Base-by-base conservation (phyloP, 2,113 vertebrate species). In the Globicephala melas region DNA sequence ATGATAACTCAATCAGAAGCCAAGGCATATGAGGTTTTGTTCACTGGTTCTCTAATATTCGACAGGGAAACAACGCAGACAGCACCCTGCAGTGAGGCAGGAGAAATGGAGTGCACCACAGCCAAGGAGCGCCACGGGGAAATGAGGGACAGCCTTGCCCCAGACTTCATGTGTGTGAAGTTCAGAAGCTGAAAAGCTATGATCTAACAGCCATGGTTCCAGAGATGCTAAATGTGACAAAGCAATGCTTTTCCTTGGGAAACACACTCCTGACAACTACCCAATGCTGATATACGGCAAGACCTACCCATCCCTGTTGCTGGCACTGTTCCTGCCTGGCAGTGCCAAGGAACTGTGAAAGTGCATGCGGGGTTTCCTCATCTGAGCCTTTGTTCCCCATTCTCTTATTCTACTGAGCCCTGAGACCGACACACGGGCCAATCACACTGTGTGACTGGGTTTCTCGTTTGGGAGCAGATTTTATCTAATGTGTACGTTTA, bases 311-410 rank as follows among this genome's bases (percentile, higher is more conserved):
- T 26, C 41, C 23, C 47, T 20, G 26, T 10, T 15, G 12, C 47
- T 28, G 70, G 31, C 21, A 0, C 10, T 4, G 7, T 53, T 13
- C 44, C 82, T 2, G 44, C 13, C 21, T 23, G 12, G 10, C 33
- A 3, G 6, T 14, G 10, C 47, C 17, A 3, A 5, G 31, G 9
- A 4, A 23, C 55, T 3, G 0, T 2, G 8, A 62, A 25, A 36
- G 15, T 4, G 12, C 1, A 1, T 2, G 53, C 41, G 6, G 11
- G 18, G 21, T 17, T 55, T 26, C 36, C 33, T 53, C 44, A 14
- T 3, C 10, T 5, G 36, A 86, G 62, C 91, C 41, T 70, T 73
- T n/a, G 41, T 25, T 62, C 26, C 70, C 50, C 1, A 0, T 53
- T 62, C 25, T 67, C 36, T 8, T 33, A 18, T 15, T 8, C 81